Base-by-base conservation (phyloP, 2,113 vertebrate species). In the Ciconia maguari region DNA sequence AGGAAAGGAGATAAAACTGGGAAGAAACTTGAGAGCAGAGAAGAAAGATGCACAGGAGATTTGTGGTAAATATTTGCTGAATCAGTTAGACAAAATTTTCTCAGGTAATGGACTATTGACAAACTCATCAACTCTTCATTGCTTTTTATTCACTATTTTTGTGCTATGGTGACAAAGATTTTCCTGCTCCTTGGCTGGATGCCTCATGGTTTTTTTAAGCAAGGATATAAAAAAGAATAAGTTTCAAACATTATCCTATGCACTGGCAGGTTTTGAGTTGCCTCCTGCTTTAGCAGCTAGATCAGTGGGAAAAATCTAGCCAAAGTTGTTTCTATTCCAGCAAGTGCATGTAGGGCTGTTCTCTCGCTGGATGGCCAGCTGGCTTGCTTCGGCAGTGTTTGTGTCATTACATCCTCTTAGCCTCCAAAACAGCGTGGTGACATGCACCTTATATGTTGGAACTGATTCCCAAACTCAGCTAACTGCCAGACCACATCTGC, bases 111-210 rank as follows among this genome's bases (percentile, higher is more conserved):
- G 51, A 62, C 42, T 96, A 75, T 75, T 93, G 87, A 87, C 85
- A 94, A 91, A 91, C 30, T 95, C 64, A 87, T 87, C 70, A 76
- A 41, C 10, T 72, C n/a, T 87, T 81, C 12, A 6, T 66, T 85
- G 15, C 5, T 74, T 93, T 82, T 94, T 90, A 80, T 91, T 92
- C 27, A 77, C 51, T 91, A 24, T 87, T 94, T 95, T 89, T 83
- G 16, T 79, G 30, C 62, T 80, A 30, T 25, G 7, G 54, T 86
- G 79, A 83, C 49, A 90, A 82, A 72, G 58, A 49, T 83, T 90
- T 94, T 90, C 32, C 42, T 58, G 21, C 22, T 83, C 19, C 52
- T 95, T 95, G 48, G 61, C 41, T 88, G n/a, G 46, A 65, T 66
- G 29, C 26, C 62, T 88, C n/a, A 26, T 16, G 7, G 0, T 21